Evolutionary conservation across 2,888 invertebrate genomes (phyloP), one percentile per base, ranked within the genome.

Genomic region (Drosophila colorata): DNA sequence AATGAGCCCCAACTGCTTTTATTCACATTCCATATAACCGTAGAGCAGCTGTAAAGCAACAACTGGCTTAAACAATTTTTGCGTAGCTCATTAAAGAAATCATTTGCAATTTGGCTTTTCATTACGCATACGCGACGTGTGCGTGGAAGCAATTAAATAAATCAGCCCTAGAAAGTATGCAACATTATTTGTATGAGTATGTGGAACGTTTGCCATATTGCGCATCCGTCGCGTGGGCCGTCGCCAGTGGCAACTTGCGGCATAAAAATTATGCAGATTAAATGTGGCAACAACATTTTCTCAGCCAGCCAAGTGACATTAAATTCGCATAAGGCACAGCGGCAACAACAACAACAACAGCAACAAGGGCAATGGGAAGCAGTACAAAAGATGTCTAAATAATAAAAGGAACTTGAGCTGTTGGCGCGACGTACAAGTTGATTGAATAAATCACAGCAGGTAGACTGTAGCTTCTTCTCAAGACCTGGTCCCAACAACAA

Each of bases 371-470:
- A 38, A 25, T 11, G 25, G 33, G 37, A 31, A 35, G 53, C 46
- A 48, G 58, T 51, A 69, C 68, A 67, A 78, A 74, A 69, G 69
- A 75, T 78, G 87, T 78, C 78, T 86, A 86, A 79, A 83, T 83
- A 83, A 88, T 88, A 86, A 79, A 87, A 83, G 67, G 48, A 79
- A 58, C 74, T 75, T 64, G 76, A 71, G 81, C 47, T 57, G 51
- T 52, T 68, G 70, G 67, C 48, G 58, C 57, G 84, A 66, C 69
- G 80, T 88, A 71, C 69, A 87, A 80, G 80, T 80, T 87, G 81
- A 88, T 87, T 84, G 81, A 84, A 84, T 84, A 84, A 84, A 84
- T 84, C 84, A 84, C 75, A 84, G 73, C 70, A 80, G 80, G 87
- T 86, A 70, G 72, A 70, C 46, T 66, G 69, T 33, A 38, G 13